Conservation (phyloP, 2,797 vertebrate genomes). For the Typhlichthys subterraneus region DNA sequence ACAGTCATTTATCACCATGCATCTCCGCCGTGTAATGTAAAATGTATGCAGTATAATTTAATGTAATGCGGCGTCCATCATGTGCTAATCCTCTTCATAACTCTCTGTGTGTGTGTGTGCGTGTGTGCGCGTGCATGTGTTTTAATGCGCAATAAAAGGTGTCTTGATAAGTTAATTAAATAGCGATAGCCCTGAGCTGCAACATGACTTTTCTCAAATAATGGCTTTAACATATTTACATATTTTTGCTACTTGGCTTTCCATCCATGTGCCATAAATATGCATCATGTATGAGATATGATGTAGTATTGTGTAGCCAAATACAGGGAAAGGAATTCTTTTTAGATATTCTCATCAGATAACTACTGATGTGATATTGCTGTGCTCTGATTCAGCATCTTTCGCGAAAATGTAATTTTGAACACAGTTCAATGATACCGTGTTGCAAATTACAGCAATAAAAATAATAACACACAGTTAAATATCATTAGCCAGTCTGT, state of each 20-base stretch:
- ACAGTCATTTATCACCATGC: conserved; percentile 24
- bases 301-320: conserved; percentile 9
- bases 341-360: no score
- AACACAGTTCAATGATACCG: no score
- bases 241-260: no score
- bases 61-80: conserved; percentile 30
- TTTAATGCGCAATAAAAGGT: no score
- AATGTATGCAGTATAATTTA: conserved; percentile 46
- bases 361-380: no score
- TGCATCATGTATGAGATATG: conserved; percentile 43
- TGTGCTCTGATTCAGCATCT: no score
- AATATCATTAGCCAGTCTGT: no score
- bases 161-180: conserved; percentile 26
- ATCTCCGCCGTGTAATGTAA: conserved; percentile 37
- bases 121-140: conserved; percentile 12
- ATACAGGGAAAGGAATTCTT: no score
- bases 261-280: conserved; percentile 24
- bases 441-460: no score
- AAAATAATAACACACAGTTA: no score
- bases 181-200: conserved; percentile 47
- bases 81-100: conserved; percentile 31
- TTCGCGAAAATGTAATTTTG: no score
- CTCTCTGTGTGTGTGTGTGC: conserved; percentile 26
- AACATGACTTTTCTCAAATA: conserved; percentile 35
- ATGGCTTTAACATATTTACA: conserved; percentile 36